Base-by-base conservation (phyloP, 1,140 invertebrate genomes). In the Drosophila suzukii region DNA sequence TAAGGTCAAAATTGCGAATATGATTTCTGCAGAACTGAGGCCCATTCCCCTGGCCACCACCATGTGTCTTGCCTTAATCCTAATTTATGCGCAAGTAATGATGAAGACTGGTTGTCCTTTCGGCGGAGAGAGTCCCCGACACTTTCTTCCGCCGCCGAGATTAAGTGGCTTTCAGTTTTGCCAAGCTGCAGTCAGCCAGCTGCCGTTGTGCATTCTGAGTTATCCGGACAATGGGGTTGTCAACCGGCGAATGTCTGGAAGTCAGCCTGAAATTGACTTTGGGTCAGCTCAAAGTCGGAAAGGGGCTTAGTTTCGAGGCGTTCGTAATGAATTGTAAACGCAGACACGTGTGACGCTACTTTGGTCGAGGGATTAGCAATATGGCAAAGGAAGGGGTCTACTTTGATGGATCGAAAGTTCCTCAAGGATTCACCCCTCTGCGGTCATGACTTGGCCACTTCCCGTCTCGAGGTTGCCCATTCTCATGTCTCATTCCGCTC, bases 31-130 rank as follows among this genome's bases (percentile, higher is more conserved):
- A 61, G 72, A 88, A 86, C 75, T 78, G 78, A n/a, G 39, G 38
- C 55, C 15, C 20, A 4, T 11, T 24, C 56, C 13, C 27, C 32
- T 12, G 51, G 34, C 44, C 44, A 51, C 39, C 15, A 30, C 34
- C 10, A 15, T 8, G 17, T 15, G 12, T 34, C 17, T 43, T 2
- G 20, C 47, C 20, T 56, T 91, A 91, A 91, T 91, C 89, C 84
- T 71, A 86, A 91, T 81, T 91, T 91, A 91, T 91, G 89, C 81
- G 66, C 61, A 81, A 89, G 80, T 90, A 91, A 91, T 91, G 89
- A 91, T 91, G 81, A 83, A 65, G 63, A 63, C 43, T 72, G 49
- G 66, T 32, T 57, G 36, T 34, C 50, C 50, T 53, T 36, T 81
- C 66, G 60, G 58, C 54, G 20, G 43, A 65, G 63, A 57, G 59